A percentile compares a stretch with the other conserved stretches of the same genome.
Evolutionary conservation across 2,888 invertebrate species (phyloP).

Genomic region (Orthosia gracilis): DNA sequence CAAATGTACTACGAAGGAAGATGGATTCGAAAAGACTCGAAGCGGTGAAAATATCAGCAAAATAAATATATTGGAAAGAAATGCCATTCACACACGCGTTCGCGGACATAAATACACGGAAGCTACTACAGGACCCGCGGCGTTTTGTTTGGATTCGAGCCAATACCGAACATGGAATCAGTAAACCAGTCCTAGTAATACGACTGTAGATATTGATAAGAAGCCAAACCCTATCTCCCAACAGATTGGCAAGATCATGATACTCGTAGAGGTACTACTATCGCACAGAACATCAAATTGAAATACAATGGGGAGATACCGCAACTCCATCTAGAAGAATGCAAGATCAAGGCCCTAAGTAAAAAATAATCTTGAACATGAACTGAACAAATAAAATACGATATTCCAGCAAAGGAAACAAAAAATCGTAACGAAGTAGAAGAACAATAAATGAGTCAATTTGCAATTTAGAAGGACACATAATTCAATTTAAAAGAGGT

Average conservation of each 20-base stretch:
- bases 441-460: slow-evolving; percentile 76
- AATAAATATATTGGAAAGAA: slow-evolving; percentile 51
- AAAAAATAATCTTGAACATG: slow-evolving; percentile 17
- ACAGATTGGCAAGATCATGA: slow-evolving; percentile 39
- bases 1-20: slow-evolving; percentile 24
- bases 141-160: slow-evolving; percentile 71
- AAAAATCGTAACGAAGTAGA: slow-evolving; percentile 45
- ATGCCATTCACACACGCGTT: slow-evolving; percentile 59
- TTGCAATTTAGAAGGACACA: slow-evolving; percentile 78
- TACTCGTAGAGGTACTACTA: slow-evolving; percentile 30
- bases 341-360: not conserved
- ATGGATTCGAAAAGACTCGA: slow-evolving; percentile 14
- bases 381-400: slow-evolving; percentile 14
- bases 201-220: slow-evolving; percentile 47
- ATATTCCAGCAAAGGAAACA: slow-evolving; percentile 7
- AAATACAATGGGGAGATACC: slow-evolving; percentile 18
- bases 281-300: slow-evolving; percentile 54
- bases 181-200: slow-evolving; percentile 47
- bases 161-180: slow-evolving; percentile 59
- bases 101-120: slow-evolving; percentile 67
- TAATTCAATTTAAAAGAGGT: slow-evolving; percentile 77
- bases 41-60: slow-evolving; percentile 25
- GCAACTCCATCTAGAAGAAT: not conserved
- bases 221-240: slow-evolving; percentile 17
- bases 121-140: slow-evolving; percentile 55